These are phyloP conservation scores for Nyctibius bracteatus DNA, from an alignment of 2,113 vertebrate genomes.

Conservation along the genomic window DNA sequence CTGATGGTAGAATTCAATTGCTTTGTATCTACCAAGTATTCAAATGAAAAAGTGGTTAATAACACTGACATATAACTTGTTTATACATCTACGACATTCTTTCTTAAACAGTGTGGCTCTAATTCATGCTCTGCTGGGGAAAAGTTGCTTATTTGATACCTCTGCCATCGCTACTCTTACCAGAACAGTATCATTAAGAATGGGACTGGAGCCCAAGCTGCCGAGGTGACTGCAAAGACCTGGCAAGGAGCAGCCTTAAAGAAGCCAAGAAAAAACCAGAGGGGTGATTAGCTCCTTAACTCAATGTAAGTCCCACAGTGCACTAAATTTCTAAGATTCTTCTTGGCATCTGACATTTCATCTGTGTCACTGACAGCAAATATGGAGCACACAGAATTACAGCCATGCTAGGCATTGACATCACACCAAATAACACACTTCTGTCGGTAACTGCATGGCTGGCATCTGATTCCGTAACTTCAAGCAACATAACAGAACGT, in stretches of 20 bases:
- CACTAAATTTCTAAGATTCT: background rate
- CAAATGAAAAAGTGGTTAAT: background rate
- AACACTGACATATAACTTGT: background rate
- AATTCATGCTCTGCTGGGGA: background rate
- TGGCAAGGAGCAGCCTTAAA: background rate
- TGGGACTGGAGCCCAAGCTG: background rate
- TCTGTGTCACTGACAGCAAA: background rate
- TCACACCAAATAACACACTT: rapidly evolving
- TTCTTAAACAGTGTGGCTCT: background rate
- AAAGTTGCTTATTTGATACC: background rate
- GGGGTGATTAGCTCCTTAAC: background rate
- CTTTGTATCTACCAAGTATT: background rate
- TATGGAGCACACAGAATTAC: background rate
- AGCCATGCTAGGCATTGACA: background rate
- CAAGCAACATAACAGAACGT: background rate
- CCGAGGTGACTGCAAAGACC: background rate
- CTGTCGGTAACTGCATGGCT: background rate
- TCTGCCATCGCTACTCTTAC: background rate
- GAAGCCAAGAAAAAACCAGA: background rate
- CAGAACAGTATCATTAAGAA: background rate
- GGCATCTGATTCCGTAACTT: background rate
- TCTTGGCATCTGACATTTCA: background rate
- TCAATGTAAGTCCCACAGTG: background rate
- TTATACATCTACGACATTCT: background rate
- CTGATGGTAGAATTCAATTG: background rate